Base-by-base conservation (phyloP, 1,140 invertebrate genomes). In the Myzus persicae region DNA sequence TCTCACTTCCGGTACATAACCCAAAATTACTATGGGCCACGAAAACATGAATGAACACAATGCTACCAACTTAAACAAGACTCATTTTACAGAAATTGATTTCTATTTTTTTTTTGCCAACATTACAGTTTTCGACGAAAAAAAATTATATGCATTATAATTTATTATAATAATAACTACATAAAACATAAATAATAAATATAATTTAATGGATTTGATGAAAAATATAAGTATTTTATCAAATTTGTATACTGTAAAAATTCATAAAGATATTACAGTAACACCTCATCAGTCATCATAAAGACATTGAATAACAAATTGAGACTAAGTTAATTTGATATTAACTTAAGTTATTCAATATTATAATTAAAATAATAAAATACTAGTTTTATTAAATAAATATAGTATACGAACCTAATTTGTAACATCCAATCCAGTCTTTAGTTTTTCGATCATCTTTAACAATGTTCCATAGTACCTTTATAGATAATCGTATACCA, bases 11-110 rank as follows among this genome's bases (percentile, higher is more conserved):
- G 91, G 91, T 93, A 93, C 91, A 93, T 93, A 93, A 93, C 91
- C 91, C 91, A 93, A 93, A 93, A 93, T 93, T 93, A 93, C 91
- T 93, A 93, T 93, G 91, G 91, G 91, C 91, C 91, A 93, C 91
- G 91, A 93, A 93, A 93, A 93, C 91, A 93, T 93, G 91, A 93
- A 93, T 93, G 91, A 93, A 93, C 76, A 46, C 91, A 93, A 51
- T 81, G 36, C 36, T 93, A 93, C 91, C 91, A 93, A 93, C 91
- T 22, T 93, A 93, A 93, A 84, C 48, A 67, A 46, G 44, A 85
- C 81, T 82, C 48, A 85, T 92, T 92, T 92, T 92, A 92, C 76
- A 82, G 76, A 92, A 93, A 85, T 51, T 93, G 81, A 84, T 93
- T 93, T 93, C 46, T 93, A 51, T 40, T 84, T 20, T 59, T 76